A percentile compares a stretch with the other conserved stretches of the same genome.
Conservation (phyloP, 2,113 vertebrate species). For the Pagrus major region DNA sequence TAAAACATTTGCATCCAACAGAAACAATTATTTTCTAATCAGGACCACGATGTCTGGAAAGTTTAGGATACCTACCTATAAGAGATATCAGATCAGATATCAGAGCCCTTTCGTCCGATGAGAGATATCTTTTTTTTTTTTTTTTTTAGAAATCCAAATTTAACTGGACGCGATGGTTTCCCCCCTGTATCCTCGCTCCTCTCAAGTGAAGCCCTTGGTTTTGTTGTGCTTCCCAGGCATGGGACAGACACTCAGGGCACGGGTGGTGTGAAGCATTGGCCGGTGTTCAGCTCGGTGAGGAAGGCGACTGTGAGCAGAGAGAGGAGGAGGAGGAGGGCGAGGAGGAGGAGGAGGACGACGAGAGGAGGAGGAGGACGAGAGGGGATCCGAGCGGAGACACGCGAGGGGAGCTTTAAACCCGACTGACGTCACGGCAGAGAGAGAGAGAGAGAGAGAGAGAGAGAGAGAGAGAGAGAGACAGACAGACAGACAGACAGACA, state of each 20-base stretch:
- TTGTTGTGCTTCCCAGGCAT: constrained; percentile 67
- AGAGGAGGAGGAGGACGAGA: constrained; percentile 24
- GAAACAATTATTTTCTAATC: not conserved
- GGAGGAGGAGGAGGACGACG: constrained; percentile 21
- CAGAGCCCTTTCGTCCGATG: not conserved
- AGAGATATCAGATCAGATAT: constrained; percentile 46
- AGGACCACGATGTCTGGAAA: not conserved
- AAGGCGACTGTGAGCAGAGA: constrained; percentile 46
- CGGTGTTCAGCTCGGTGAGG: constrained; percentile 54
- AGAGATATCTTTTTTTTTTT: no score
- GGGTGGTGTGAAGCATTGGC: constrained; percentile 67
- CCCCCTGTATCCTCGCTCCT: constrained; percentile 7
- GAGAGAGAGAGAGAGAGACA: no score
- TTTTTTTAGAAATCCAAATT: no score
- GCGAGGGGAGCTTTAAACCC: constrained; percentile 74
- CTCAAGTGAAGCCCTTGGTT: constrained; percentile 71
- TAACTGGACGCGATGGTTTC: no score
- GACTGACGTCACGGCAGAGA: constrained; percentile 70
- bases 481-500: no score
- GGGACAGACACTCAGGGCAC: constrained; percentile 66
- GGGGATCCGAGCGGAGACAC: constrained; percentile 52
- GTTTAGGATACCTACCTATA: constrained; percentile 54
- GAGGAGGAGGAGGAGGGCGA: constrained; percentile 36
- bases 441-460: constrained; percentile 24
- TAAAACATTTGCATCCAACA: not conserved